Base-by-base conservation (phyloP, 2,113 vertebrate species). In the Halcyon malimbica region DNA sequence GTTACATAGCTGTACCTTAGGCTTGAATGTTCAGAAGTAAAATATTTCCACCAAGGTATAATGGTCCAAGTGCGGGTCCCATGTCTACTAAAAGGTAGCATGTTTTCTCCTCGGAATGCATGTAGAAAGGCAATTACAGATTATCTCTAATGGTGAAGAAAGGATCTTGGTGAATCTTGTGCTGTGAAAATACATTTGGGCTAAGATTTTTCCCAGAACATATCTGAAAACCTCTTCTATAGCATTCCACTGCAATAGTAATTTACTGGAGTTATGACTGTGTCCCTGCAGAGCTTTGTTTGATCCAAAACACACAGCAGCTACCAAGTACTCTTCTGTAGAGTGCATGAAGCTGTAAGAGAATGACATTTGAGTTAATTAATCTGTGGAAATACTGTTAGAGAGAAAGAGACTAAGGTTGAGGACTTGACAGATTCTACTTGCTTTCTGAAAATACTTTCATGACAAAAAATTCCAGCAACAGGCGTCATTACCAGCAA, bases 261-360 rank as follows among this genome's bases (percentile, higher is more conserved):
- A 97, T 96, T 97, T 97, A 73, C 92, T 59, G 74, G 70, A 91
- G 44, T 83, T 96, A 87, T 87, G 93, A 95, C 56, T 96, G 82
- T 94, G 95, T 97, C 59, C 92, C 96, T 96, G 92, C 94, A 92
- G 93, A 94, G 92, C 90, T 94, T 97, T 97, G 94, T 95, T 96
- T 97, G 96, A 96, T 97, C 88, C 92, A 97, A 97, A 97, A 97
- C 97, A 97, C 97, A 97, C 89, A 96, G 97, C 94, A 97, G 93
- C 76, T 89, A 80, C 95, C 77, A 95, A 97, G 96, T 90, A 94
- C 96, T 95, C 96, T 97, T 97, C 95, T 97, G 88, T 68, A 87
- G 94, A 97, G 96, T 95, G 90, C 87, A 65, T 67, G 77, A 83
- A 96, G 90, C 90, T 93, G 85, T 88, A 93, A 92, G 77, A 95